phyloP scores from a whole-genome alignment of 2,113 vertebrate species.

The Apteryx owenii region DNA sequence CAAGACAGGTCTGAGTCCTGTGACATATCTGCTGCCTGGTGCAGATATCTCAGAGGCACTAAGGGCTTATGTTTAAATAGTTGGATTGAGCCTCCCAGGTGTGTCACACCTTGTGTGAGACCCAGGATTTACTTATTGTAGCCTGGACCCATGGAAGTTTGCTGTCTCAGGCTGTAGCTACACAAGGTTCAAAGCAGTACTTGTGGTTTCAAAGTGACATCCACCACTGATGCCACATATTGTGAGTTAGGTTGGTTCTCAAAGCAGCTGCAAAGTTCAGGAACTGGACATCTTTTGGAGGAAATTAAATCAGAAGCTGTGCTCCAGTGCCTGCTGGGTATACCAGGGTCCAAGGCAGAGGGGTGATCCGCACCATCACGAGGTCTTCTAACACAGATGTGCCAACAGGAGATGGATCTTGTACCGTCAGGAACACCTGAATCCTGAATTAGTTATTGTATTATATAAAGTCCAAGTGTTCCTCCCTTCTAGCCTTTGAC shows the following conservation, averaged over 20 bases:
- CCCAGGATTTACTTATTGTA: background rate
- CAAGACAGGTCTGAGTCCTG: background rate
- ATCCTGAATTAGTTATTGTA: background rate
- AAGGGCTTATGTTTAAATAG: background rate
- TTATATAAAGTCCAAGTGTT: background rate
- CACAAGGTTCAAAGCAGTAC: background rate
- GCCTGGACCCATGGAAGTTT: background rate
- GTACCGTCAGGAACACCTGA: background rate
- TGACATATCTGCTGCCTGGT: background rate
- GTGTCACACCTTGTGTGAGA: background rate
- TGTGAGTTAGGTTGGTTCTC: background rate
- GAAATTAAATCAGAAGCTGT: background rate
- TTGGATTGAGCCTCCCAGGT: background rate
- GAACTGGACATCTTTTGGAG: background rate
- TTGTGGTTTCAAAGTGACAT: background rate
- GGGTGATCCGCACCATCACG: background rate
- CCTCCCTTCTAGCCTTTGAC: background rate
- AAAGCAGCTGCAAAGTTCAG: background rate
- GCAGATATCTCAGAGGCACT: background rate
- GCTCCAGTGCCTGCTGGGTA: background rate
- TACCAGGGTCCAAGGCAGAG: background rate
- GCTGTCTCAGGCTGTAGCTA: background rate
- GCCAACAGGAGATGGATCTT: background rate
- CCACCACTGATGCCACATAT: background rate
- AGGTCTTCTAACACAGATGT: background rate